Evolutionary conservation across 1,140 invertebrate genomes (phyloP), one percentile per base, ranked within the genome.

Genomic region (Euwallacea similis): DNA sequence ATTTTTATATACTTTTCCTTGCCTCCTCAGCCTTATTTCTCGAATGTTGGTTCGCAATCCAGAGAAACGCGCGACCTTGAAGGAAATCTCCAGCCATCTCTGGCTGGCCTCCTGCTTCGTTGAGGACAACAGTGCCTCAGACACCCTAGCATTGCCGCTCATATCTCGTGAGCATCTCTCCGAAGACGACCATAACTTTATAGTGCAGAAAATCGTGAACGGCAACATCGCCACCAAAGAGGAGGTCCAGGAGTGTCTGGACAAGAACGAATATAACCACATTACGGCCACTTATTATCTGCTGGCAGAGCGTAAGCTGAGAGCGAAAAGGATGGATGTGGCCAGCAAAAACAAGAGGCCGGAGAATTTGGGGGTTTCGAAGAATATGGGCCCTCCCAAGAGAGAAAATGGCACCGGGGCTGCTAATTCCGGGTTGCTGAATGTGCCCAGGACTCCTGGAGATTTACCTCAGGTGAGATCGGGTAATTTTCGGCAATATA

Each of bases 231-330:
- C 95, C 65, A 90, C 91, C 54, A 95, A 96, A 83, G 96, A 98
- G 80, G 91, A 97, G 83, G 97, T 98, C 76, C 81, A 93, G 74
- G 92, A 96, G 91, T 92, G 95, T 65, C 83, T 99, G 72, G 95
- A 98, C 79, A 93, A 92, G 80, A 96, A 98, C 85, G 93, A 96
- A 79, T 99, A 99, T 83, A 97, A 98, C 84, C 95, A 99, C 82
- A 93, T 99, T 75, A 98, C 97, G 42, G 98, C 98, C 41, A 99
- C 97, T 42, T 99, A 99, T 85, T 99, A 96, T 85, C 85, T 99
- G 75, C 84, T 99, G 72, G 97, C 96, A 21, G 98, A 99, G 84
- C 85, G 96, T 69, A 95, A 96, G 81, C 84, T 98, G 21, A 87
- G 88, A 79, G 86, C 90, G 54, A 88, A 91, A 66, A 82, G 88